These are phyloP conservation scores for Trochalopteron elliotii DNA, from an alignment of 2,113 vertebrate genomes.

Conservation along the genomic window DNA sequence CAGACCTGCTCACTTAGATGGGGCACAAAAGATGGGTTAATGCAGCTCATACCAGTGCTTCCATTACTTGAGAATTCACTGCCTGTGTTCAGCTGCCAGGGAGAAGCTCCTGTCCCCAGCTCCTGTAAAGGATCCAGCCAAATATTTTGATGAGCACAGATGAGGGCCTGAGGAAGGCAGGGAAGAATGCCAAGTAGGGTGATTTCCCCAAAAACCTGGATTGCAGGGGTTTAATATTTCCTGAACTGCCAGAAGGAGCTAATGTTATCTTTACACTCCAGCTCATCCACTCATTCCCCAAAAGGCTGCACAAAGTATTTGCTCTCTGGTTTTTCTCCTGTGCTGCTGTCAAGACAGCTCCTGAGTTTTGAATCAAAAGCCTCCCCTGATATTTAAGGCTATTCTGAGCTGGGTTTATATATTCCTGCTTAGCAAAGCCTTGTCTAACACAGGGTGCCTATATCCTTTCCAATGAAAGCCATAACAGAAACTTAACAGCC, in stretches of 20 bases:
- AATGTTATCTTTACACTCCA: background rate
- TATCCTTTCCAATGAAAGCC: background rate
- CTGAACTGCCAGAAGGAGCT: background rate
- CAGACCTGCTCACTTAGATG: background rate
- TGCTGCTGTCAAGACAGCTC: background rate
- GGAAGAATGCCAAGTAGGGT: background rate
- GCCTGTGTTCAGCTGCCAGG: background rate
- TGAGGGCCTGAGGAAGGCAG: background rate
- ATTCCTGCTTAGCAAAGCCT: background rate
- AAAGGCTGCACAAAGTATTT: background rate
- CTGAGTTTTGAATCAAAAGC: background rate
- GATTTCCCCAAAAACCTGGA: background rate
- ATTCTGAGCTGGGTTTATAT: background rate
- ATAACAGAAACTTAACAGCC: background rate
- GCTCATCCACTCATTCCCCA: background rate
- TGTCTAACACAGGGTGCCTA: background rate
- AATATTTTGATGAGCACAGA: background rate
- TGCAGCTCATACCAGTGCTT: background rate
- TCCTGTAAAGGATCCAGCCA: background rate
- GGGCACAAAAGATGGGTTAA: background rate
- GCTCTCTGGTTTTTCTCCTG: background rate
- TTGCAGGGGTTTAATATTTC: background rate
- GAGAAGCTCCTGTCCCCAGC: background rate
- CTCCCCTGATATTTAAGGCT: background rate
- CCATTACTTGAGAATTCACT: background rate